These are phyloP conservation scores for Petromus typicus DNA, from an alignment of 2,113 vertebrate species.

Conservation along the genomic window DNA sequence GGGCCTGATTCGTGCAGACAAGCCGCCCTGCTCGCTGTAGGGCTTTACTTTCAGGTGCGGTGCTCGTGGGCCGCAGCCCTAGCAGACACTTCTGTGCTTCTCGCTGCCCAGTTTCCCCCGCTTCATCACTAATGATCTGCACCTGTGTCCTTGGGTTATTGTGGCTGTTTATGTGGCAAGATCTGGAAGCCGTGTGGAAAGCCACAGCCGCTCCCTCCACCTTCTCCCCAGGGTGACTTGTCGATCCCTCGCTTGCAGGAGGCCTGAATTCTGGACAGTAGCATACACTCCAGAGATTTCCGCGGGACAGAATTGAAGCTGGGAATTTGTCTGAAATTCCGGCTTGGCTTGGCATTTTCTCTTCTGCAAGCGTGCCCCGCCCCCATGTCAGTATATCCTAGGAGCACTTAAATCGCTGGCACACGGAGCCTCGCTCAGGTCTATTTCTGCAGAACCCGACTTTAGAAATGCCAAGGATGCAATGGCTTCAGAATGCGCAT, in stretches of 20 bases:
- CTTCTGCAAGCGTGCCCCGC: not conserved
- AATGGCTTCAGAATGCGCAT: not conserved
- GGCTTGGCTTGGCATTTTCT: not conserved
- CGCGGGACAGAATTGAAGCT: not conserved
- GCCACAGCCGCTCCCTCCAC: not conserved
- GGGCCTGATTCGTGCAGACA: not conserved
- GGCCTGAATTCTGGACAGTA: not conserved
- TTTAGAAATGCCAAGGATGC: not conserved
- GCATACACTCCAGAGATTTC: not conserved
- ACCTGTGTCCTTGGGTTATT: not conserved
- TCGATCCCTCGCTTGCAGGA: not conserved
- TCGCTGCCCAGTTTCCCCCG: not conserved
- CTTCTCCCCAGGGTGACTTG: not conserved
- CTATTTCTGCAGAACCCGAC: not conserved
- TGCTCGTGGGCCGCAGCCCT: not conserved
- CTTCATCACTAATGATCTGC: not conserved
- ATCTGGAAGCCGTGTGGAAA: not conserved
- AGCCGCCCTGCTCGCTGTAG: accelerated
- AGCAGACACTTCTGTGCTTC: not conserved
- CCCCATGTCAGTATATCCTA: not conserved
- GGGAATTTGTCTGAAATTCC: not conserved
- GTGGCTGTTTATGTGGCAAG: not conserved
- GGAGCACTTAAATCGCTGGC: not conserved
- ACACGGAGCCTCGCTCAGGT: not conserved
- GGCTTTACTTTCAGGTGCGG: not conserved